Conservation (phyloP, 2,797 vertebrate genomes). For the Cuculus canorus region DNA sequence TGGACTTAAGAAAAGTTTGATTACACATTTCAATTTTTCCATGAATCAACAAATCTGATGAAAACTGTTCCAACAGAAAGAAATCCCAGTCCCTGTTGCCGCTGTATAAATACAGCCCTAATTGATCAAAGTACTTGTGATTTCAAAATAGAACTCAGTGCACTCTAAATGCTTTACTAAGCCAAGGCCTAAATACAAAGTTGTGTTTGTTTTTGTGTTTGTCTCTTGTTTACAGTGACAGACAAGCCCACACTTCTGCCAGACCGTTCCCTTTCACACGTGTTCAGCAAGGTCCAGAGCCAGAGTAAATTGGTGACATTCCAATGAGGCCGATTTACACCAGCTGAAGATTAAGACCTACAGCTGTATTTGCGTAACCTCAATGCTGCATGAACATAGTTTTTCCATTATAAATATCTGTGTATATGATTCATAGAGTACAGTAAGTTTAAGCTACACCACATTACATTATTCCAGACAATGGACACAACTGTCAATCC, state of each 20-base stretch:
- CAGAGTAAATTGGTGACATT: not conserved
- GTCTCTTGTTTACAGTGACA: not conserved
- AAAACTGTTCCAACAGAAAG: not conserved
- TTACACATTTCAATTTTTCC: not conserved
- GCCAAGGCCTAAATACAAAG: not conserved
- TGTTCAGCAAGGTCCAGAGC: rapidly evolving
- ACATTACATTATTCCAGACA: slow-evolving; percentile 57
- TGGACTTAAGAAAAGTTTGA: not conserved
- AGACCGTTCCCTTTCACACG: slow-evolving; percentile 26
- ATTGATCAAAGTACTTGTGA: slow-evolving; percentile 6
- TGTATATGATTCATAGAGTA: slow-evolving; percentile 51
- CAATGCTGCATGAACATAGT: not conserved
- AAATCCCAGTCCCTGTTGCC: not conserved
- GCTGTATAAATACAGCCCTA: not conserved
- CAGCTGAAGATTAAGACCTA: slow-evolving; percentile 47
- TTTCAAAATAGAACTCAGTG: not conserved
- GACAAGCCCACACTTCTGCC: not conserved
- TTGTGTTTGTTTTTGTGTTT: slow-evolving; percentile 25
- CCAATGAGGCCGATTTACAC: slow-evolving; percentile 33
- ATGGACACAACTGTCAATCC: slow-evolving; percentile 39
- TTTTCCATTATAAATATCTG: slow-evolving; percentile 57
- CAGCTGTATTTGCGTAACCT: slow-evolving; percentile 58
- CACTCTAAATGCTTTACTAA: not conserved
- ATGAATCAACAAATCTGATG: not conserved
- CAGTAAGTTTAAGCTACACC: slow-evolving; percentile 23